phyloP scores from a whole-genome alignment of 2,888 invertebrate species.

The Drosophila hamatofila region DNA sequence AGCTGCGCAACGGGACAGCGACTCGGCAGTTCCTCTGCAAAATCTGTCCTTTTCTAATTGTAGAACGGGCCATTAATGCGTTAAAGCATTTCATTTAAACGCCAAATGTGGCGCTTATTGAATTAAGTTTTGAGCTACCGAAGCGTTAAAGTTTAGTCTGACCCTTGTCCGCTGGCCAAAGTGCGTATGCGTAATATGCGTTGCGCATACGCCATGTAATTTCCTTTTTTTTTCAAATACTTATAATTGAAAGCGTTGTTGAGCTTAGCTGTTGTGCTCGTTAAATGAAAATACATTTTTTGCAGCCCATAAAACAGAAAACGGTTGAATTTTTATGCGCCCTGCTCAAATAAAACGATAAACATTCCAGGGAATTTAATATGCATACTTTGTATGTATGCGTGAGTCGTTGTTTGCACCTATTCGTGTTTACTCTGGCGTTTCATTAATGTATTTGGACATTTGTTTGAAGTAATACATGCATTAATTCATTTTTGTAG shows the following conservation, averaged over 20 bases:
- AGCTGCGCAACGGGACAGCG: slow-evolving; percentile 62
- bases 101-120: slow-evolving; percentile 43
- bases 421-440: slow-evolving; percentile 19
- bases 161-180: neutral
- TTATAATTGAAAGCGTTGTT: slow-evolving; percentile 3
- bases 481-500: neutral
- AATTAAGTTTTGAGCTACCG: slow-evolving; percentile 26
- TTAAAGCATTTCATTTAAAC: slow-evolving; percentile 28
- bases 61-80: slow-evolving; percentile 31
- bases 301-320: slow-evolving; percentile 42
- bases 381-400: slow-evolving; percentile 19
- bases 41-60: slow-evolving; percentile 49
- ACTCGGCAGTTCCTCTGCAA: slow-evolving; percentile 20
- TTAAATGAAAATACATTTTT: slow-evolving; percentile 6
- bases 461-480: neutral
- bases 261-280: neutral
- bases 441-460: slow-evolving; percentile 4
- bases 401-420: slow-evolving; percentile 9
- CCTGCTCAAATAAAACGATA: slow-evolving; percentile 10
- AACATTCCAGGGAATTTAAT: slow-evolving; percentile 23
- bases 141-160: slow-evolving; percentile 1
- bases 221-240: slow-evolving; percentile 4
- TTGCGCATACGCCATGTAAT: slow-evolving; percentile 41
- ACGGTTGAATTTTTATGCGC: slow-evolving; percentile 10
- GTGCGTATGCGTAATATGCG: slow-evolving; percentile 45